These are phyloP conservation scores for Caerostris extrusa DNA, from an alignment of 1,140 invertebrate genomes.

Conservation along the genomic window DNA sequence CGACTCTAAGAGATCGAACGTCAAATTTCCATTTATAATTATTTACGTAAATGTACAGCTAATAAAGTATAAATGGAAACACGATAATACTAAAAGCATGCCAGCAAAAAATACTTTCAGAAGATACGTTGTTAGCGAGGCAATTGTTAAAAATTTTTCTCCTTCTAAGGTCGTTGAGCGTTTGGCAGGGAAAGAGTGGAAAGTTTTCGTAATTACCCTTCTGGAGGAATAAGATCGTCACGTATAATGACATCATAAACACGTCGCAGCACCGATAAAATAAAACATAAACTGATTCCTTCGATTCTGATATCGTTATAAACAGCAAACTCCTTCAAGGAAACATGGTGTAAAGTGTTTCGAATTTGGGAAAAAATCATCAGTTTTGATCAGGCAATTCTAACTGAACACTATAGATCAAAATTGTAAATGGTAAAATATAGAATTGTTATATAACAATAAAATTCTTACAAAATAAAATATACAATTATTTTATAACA, in stretches of 20 bases:
- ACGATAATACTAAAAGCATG: constrained; percentile 40
- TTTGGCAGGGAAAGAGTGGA: constrained; percentile 19
- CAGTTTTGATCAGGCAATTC: too few relatives aligned
- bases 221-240: constrained; percentile 51
- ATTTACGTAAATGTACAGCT: constrained; percentile 10
- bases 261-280: constrained; percentile 17
- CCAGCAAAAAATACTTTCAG: constrained; percentile 13
- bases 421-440: too few relatives aligned
- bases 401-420: too few relatives aligned
- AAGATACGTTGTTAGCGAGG: neutral
- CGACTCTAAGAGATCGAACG: neutral
- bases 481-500: too few relatives aligned
- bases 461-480: too few relatives aligned
- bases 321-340: neutral
- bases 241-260: constrained; percentile 68
- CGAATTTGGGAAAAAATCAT: neutral
- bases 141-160: constrained; percentile 46
- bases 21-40: constrained; percentile 2
- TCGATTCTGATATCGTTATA: neutral
- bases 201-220: constrained; percentile 66
- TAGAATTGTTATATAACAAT: too few relatives aligned
- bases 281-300: constrained; percentile 64
- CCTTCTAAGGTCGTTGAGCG: neutral
- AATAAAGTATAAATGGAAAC: constrained; percentile 63
- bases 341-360: neutral